phyloP scores from a whole-genome alignment of 1,140 invertebrate genomes.

The Dufourea novaeangliae region DNA sequence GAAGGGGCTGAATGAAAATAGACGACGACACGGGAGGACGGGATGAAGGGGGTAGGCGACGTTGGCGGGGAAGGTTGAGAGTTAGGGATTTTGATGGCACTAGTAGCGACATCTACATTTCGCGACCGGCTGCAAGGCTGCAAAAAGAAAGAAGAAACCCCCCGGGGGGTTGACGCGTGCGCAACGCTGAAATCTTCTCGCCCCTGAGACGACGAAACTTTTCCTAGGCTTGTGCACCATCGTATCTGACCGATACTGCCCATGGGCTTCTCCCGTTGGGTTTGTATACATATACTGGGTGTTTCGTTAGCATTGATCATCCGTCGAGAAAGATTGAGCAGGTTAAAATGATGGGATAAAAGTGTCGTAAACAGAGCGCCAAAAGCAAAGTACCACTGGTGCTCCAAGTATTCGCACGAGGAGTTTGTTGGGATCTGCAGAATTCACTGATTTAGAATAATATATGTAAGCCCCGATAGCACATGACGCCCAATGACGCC shows the following conservation, averaged over 20 bases:
- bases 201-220: not conserved
- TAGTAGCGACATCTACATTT: slow-evolving; percentile 62
- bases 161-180: not conserved
- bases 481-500: too few relatives aligned
- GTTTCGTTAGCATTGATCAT: too few relatives aligned
- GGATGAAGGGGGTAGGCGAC: slow-evolving; percentile 3
- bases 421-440: too few relatives aligned
- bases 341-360: too few relatives aligned
- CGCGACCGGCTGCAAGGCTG: slow-evolving; percentile 28
- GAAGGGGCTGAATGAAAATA: slow-evolving; percentile 57
- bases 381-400: too few relatives aligned
- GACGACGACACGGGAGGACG: slow-evolving; percentile 39
- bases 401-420: too few relatives aligned
- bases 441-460: too few relatives aligned
- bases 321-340: too few relatives aligned
- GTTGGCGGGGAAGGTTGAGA: not conserved
- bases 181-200: slow-evolving; percentile 8
- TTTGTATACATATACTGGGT: not conserved
- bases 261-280: not conserved
- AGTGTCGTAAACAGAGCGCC: too few relatives aligned
- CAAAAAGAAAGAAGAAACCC: slow-evolving; percentile 14
- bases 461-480: too few relatives aligned
- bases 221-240: not conserved
- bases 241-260: not conserved
- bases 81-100: slow-evolving; percentile 49